phyloP scores from a whole-genome alignment of 2,797 vertebrate species.

The Cyprinodon diabolis region DNA sequence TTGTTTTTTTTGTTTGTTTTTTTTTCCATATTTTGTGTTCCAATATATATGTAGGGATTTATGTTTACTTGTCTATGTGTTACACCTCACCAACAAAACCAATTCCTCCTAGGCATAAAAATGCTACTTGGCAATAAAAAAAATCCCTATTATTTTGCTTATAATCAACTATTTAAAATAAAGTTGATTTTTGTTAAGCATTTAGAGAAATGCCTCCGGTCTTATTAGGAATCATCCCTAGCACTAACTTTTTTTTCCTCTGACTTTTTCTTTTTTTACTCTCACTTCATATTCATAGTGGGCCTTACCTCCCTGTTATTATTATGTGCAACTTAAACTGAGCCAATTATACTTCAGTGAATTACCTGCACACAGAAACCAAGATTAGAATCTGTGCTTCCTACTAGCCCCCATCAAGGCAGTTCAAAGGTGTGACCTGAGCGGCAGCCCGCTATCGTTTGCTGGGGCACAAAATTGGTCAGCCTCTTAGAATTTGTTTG shows the following conservation, averaged over 20 bases:
- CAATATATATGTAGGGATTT: too few species aligned
- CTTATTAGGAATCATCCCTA: slow-evolving; percentile 76
- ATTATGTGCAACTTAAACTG: slow-evolving; percentile 78
- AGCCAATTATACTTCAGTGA: slow-evolving; percentile 85
- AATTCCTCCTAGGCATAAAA: too few species aligned
- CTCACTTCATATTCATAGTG: slow-evolving; percentile 79
- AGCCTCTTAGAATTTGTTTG: slow-evolving; percentile 69
- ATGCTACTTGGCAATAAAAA: too few species aligned
- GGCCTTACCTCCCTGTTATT: slow-evolving; percentile 70
- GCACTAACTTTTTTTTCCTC: slow-evolving; percentile 77
- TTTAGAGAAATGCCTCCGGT: slow-evolving; percentile 67
- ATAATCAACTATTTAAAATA: not conserved
- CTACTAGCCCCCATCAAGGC: slow-evolving; percentile 21
- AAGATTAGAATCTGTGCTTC: slow-evolving; percentile 67
- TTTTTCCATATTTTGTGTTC: too few species aligned
- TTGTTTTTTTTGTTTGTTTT: too few species aligned
- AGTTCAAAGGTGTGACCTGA: slow-evolving; percentile 65
- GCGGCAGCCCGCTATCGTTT: slow-evolving; percentile 49
- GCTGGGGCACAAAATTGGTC: slow-evolving; percentile 59
- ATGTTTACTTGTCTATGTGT: too few species aligned
- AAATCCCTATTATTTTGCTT: too few species aligned
- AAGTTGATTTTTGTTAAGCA: slow-evolving; percentile 41
- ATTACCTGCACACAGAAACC: slow-evolving; percentile 79
- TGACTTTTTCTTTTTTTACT: slow-evolving; percentile 79
- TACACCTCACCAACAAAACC: too few species aligned